Evolutionary conservation across 2,888 invertebrate genomes (phyloP), one percentile per base, ranked within the genome.

Genomic region (Xanthorhoe designata): DNA sequence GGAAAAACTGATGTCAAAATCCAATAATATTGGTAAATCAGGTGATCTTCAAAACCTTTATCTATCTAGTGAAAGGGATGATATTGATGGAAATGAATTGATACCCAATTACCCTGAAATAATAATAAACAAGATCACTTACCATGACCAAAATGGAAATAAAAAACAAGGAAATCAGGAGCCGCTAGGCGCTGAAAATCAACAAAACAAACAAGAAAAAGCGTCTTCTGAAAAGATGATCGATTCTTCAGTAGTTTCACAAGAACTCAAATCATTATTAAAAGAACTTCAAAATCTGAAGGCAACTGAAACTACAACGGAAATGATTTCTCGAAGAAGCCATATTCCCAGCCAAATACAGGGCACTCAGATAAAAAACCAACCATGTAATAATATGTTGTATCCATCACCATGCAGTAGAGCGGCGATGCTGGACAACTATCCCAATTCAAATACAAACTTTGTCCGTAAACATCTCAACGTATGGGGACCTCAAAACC

Each of bases 71-170:
- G 38, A 35, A 10, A n/a, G 15, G 0, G 24, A 61, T 49, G 51
- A 63, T 18, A 18, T 54, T 13, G 64, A n/a, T n/a, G n/a, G 57
- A 32, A 61, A 51, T 9, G 63, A 68, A 35, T 32, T 67, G 19
- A 52, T 61, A 8, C 64, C 66, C 42, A 65, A 66, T 38, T 68
- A 71, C 42, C 70, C 68, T 35, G 66, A 69, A 65, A 57, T 71
- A 15, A 52, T 69, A 5, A 60, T 69, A 59, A 64, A 69, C n/a
- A 68, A 63, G 32, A 60, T 68, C 13, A 68, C 65, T 50, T 66
- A 64, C 15, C 66, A 66, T 19, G 45, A 29, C 8, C 24, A 24
- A 53, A 64, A 51, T 29, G 15, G 59, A 45, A 17, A 49, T n/a
- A n/a, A 13, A 50, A 45, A 53, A 8, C 10, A 42, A 42, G 38